These are phyloP conservation scores for Hydropsyche betteni DNA, from an alignment of 2,888 invertebrate species.

Conservation along the genomic window DNA sequence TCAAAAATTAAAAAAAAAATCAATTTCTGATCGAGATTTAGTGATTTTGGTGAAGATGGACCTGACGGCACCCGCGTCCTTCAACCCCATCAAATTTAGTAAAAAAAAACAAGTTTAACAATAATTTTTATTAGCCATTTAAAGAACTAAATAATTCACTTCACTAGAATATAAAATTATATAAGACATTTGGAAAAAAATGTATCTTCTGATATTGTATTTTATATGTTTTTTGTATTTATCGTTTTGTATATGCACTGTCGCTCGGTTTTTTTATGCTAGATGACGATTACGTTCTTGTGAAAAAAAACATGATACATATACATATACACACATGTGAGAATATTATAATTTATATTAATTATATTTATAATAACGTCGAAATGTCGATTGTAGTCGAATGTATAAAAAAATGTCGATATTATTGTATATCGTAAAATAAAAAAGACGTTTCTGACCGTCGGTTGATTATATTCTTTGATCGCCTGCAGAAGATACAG, in stretches of 20 bases:
- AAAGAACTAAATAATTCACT: conserved; percentile 43
- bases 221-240: conserved; percentile 35
- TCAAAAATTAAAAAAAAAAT: conserved; percentile 34
- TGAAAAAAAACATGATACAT: conserved; percentile 11
- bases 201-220: conserved; percentile 45
- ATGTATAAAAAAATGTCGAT: conserved; percentile 1
- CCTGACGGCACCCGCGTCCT: conserved; percentile 39
- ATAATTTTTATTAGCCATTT: conserved; percentile 51
- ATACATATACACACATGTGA: conserved; percentile 5
- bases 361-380: conserved; percentile 10
- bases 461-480: conserved; percentile 19
- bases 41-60: conserved; percentile 38
- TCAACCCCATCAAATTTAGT: conserved; percentile 42
- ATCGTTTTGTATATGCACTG: conserved; percentile 26
- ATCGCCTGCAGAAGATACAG: conserved; percentile 36
- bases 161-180: conserved; percentile 47
- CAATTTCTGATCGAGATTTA: conserved; percentile 41
- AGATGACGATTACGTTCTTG: conserved; percentile 16
- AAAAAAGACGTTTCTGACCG: conserved; percentile 20
- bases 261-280: conserved; percentile 23
- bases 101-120: conserved; percentile 50
- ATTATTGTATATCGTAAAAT: conserved; percentile 2
- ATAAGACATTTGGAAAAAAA: conserved; percentile 42
- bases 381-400: conserved; percentile 4
- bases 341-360: conserved; percentile 11